phyloP scores from a whole-genome alignment of 2,113 vertebrate genomes.

The Parus major region DNA sequence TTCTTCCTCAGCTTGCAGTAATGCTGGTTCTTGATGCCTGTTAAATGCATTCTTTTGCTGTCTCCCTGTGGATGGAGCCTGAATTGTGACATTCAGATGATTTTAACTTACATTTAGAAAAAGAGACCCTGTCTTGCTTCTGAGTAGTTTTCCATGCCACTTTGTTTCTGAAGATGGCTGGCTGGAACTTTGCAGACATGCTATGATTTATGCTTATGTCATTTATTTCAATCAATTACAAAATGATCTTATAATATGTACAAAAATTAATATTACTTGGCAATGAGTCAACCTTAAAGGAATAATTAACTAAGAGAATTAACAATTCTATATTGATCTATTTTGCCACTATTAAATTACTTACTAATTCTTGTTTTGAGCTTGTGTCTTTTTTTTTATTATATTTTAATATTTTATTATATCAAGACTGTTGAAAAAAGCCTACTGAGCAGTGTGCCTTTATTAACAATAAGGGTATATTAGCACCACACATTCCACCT shows the following conservation, averaged over 20 bases:
- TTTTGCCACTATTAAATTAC: constrained; percentile 18
- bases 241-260: neutral
- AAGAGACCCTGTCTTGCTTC: neutral
- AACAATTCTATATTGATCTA: constrained; percentile 14
- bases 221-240: neutral
- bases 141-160: neutral
- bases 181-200: neutral
- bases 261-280: constrained; percentile 32
- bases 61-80: neutral
- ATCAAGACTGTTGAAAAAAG: neutral
- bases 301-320: constrained; percentile 35
- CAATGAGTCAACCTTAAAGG: neutral
- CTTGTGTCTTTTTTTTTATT: neutral
- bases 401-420: neutral
- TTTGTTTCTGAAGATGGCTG: neutral
- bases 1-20: neutral
- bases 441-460: neutral
- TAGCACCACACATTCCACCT: neutral
- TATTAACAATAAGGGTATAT: neutral
- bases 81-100: neutral
- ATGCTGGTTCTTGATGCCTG: neutral
- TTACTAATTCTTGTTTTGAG: constrained; percentile 17
- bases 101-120: neutral
- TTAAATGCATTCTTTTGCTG: neutral
- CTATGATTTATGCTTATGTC: neutral